Conservation (phyloP, 2,113 vertebrate species). For the Vombatus ursinus region DNA sequence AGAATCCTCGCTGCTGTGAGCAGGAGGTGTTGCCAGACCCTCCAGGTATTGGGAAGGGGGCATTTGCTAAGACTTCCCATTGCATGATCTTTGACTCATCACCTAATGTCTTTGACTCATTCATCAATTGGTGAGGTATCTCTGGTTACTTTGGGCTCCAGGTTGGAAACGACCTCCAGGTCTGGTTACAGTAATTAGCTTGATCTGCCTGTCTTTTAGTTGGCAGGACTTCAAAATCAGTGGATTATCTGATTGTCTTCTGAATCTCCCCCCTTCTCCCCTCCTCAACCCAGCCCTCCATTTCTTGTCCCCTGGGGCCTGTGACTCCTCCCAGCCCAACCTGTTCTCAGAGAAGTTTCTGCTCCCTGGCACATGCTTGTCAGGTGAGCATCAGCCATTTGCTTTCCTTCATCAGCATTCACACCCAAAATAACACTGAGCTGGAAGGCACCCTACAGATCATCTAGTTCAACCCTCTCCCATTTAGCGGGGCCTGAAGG, state of each 20-base stretch:
- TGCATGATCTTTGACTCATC: not conserved
- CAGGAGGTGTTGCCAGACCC: not conserved
- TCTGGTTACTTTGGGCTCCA: not conserved
- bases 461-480: not conserved
- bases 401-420: not conserved
- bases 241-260: not conserved
- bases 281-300: not conserved
- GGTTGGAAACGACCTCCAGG: not conserved
- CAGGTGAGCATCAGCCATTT: not conserved
- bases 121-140: not conserved
- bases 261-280: too few relatives aligned
- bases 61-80: too few relatives aligned
- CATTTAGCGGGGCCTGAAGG: not conserved
- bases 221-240: not conserved
- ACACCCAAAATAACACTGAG: not conserved
- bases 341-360: not conserved
- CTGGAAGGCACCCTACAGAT: not conserved
- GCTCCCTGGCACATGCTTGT: not conserved
- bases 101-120: not conserved
- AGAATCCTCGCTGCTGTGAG: not conserved
- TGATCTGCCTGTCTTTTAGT: not conserved
- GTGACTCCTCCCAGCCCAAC: not conserved
- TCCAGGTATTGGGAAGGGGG: not conserved
- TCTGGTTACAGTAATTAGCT: not conserved
- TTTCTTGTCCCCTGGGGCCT: not conserved